phyloP scores from a whole-genome alignment of 2,888 invertebrate genomes.

The Coleophora flavipennella region DNA sequence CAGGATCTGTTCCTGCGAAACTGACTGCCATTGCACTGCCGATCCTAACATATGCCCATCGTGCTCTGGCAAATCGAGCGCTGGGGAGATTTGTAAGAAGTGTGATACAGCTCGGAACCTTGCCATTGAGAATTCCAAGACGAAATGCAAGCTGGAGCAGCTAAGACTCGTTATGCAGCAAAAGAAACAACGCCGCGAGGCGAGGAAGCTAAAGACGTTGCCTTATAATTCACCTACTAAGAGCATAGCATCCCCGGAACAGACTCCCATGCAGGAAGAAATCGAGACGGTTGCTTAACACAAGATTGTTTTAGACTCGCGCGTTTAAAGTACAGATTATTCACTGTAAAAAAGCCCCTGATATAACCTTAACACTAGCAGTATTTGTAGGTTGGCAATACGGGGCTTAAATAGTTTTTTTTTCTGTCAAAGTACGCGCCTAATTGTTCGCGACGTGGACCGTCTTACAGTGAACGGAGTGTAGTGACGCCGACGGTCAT shows the following conservation, averaged over 20 bases:
- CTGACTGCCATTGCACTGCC: constrained; percentile 28
- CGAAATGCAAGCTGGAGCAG: constrained; percentile 89
- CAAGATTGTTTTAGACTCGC: constrained; percentile 7
- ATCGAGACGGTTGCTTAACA: constrained; percentile 58
- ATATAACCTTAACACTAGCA: no score
- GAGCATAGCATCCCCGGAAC: constrained; percentile 91
- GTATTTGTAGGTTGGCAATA: no score
- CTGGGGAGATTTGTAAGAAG: constrained; percentile 54
- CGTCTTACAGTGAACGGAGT: no score
- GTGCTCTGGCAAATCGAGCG: constrained; percentile 27
- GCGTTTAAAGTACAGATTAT: neutral
- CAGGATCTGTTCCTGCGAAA: constrained; percentile 16
- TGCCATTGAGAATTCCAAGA: constrained; percentile 82
- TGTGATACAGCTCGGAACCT: constrained; percentile 61
- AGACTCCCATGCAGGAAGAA: constrained; percentile 85
- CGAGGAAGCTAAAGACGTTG: constrained; percentile 77
- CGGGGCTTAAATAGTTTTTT: no score
- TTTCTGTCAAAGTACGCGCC: no score
- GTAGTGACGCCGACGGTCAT: no score
- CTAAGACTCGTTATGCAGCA: constrained; percentile 92
- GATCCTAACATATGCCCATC: constrained; percentile 28
- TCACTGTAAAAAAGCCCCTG: no score
- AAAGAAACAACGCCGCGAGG: constrained; percentile 86
- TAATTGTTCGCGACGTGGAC: no score
- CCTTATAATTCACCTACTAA: constrained; percentile 77